These are phyloP conservation scores for Polypedilum vanderplanki DNA, from an alignment of 1,140 invertebrate species.

Conservation along the genomic window DNA sequence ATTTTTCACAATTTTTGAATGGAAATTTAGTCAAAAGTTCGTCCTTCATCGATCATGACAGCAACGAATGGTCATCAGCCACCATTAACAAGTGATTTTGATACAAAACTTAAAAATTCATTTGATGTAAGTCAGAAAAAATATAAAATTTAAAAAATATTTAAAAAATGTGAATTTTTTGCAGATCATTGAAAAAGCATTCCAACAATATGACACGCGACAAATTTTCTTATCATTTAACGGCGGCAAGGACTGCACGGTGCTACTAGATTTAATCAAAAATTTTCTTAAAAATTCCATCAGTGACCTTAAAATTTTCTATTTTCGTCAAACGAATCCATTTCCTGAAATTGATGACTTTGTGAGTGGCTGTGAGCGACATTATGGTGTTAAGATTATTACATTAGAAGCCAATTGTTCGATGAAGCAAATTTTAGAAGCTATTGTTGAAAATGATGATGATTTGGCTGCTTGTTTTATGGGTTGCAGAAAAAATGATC, in stretches of 20 bases:
- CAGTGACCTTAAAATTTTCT: slow-evolving; percentile 56
- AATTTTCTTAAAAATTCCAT: slow-evolving; percentile 36
- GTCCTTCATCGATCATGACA: too few relatives aligned
- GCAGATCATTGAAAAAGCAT: slow-evolving; percentile 47
- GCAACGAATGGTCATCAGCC: too few relatives aligned
- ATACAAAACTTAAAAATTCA: too few relatives aligned
- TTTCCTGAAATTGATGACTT: slow-evolving; percentile 85
- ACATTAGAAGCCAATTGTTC: slow-evolving; percentile 53
- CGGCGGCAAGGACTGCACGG: slow-evolving; percentile 96
- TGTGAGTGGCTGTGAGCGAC: slow-evolving; percentile 59
- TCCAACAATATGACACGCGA: slow-evolving; percentile 53
- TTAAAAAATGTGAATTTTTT: slow-evolving; percentile 27
- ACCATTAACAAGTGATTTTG: too few relatives aligned
- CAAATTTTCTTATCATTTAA: slow-evolving; percentile 88
- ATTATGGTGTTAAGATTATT: slow-evolving; percentile 66
- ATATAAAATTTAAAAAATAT: too few relatives aligned
- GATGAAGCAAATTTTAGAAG: slow-evolving; percentile 62
- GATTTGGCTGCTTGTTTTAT: slow-evolving; percentile 76
- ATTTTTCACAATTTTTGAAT: too few relatives aligned
- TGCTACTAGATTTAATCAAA: slow-evolving; percentile 51
- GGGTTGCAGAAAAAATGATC: slow-evolving; percentile 81
- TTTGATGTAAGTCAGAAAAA: too few relatives aligned
- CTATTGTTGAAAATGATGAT: slow-evolving; percentile 55
- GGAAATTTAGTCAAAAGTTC: too few relatives aligned
- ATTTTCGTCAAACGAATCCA: slow-evolving; percentile 65